These are phyloP conservation scores for Pararge aegeria DNA, from an alignment of 1,140 invertebrate genomes.

Conservation along the genomic window DNA sequence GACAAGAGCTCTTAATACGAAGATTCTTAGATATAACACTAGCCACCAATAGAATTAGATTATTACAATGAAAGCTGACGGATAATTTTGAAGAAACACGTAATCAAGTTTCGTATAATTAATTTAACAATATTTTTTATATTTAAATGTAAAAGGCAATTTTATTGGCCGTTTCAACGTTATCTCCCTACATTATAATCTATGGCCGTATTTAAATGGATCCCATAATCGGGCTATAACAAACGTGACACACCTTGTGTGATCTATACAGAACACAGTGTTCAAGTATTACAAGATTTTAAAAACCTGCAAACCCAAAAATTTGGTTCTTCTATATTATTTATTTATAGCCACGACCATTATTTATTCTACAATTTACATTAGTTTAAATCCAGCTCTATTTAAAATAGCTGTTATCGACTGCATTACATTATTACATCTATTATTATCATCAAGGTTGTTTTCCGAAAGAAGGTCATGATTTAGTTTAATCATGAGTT, in stretches of 20 bases:
- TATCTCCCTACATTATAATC: background rate
- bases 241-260: slow-evolving; percentile 10
- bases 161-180: slow-evolving; percentile 41
- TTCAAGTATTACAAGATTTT: background rate
- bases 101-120: slow-evolving; percentile 30
- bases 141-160: slow-evolving; percentile 49
- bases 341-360: background rate
- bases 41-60: slow-evolving; percentile 16
- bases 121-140: slow-evolving; percentile 32
- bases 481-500: no score
- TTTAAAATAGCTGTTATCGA: slow-evolving; percentile 15
- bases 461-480: no score
- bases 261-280: background rate
- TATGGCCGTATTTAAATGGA: slow-evolving; percentile 7
- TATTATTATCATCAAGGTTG: no score
- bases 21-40: slow-evolving; percentile 27
- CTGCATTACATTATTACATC: slow-evolving; percentile 5
- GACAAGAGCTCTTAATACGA: slow-evolving; percentile 26
- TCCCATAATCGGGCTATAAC: background rate
- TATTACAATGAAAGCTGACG: slow-evolving; percentile 30
- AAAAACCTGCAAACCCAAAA: background rate
- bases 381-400: slow-evolving; percentile 25
- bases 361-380: background rate
- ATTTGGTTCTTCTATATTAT: no score
- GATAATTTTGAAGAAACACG: slow-evolving; percentile 31